Evolutionary conservation across 2,797 vertebrate genomes (phyloP).

Genomic region (Sebastes glaucus): DNA sequence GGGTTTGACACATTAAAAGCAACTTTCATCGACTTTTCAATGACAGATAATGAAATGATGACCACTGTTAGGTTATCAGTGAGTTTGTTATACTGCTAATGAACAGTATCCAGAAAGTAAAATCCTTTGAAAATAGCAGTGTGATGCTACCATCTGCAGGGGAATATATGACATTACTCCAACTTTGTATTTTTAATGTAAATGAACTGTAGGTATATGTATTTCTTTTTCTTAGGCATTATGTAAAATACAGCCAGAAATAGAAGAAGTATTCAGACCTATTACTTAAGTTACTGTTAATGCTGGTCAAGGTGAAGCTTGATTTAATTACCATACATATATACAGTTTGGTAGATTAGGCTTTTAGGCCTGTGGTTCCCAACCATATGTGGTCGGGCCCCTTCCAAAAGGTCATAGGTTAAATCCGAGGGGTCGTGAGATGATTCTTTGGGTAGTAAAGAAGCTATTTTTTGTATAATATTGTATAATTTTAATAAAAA

Average conservation of each 20-base stretch:
- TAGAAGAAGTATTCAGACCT: not conserved
- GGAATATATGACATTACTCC: not conserved
- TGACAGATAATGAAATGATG: not conserved
- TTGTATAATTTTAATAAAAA: too few species aligned
- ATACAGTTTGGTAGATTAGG: not conserved
- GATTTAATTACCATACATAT: not conserved
- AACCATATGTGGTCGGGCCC: not conserved
- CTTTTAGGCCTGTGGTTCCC: not conserved
- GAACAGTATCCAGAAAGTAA: not conserved
- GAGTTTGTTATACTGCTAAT: not conserved
- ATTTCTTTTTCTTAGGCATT: not conserved
- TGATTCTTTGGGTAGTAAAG: not conserved
- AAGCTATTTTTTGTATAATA: too few species aligned
- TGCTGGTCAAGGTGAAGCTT: not conserved
- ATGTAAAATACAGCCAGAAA: not conserved
- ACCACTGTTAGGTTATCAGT: not conserved
- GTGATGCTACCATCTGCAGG: not conserved
- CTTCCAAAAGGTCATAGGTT: not conserved
- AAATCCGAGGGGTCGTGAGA: not conserved
- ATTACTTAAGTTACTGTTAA: not conserved
- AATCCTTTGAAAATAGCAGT: not conserved
- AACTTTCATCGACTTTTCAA: not conserved
- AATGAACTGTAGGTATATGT: not conserved
- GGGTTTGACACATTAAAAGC: accelerated
- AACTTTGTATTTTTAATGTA: not conserved